Evolutionary conservation across 2,797 vertebrate species (phyloP).

Genomic region (Gadopsis bispinosus): DNA sequence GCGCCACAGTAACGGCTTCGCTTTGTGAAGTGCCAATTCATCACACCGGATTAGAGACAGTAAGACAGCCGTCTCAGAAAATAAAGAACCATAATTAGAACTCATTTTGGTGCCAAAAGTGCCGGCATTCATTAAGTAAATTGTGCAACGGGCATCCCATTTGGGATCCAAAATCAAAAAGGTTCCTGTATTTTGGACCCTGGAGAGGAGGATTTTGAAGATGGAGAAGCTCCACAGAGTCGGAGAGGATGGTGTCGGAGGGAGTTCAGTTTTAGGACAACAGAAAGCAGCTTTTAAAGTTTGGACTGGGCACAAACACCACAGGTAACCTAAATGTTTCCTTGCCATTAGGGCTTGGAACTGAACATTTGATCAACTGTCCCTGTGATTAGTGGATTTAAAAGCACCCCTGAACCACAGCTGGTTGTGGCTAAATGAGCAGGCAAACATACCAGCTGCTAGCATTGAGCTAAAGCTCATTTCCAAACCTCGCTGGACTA

Average conservation of each 20-base stretch:
- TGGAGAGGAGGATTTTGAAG: constrained; percentile 2
- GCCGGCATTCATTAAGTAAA: constrained; percentile 19
- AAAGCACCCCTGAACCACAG: constrained; percentile 16
- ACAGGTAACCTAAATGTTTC: neutral
- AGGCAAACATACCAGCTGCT: neutral
- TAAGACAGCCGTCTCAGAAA: constrained; percentile 36
- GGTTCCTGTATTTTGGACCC: neutral
- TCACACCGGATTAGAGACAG: constrained; percentile 34
- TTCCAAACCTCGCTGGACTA: constrained; percentile 16
- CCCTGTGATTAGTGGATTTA: neutral
- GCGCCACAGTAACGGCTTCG: constrained; percentile 5
- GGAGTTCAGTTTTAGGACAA: neutral
- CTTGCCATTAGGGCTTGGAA: neutral
- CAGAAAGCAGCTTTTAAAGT: neutral
- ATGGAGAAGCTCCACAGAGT: neutral
- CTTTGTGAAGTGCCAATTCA: constrained; percentile 36
- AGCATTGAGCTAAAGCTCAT: constrained; percentile 7
- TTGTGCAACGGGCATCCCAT: constrained; percentile 12
- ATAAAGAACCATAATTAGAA: constrained; percentile 28
- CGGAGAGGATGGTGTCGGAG: neutral
- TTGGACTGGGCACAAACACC: constrained; percentile 5
- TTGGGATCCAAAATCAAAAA: constrained; percentile 4
- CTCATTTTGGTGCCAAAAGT: constrained; percentile 19
- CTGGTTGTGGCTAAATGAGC: constrained; percentile 11
- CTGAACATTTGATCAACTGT: neutral